Evolutionary conservation across 1,140 invertebrate species (phyloP).

Genomic region (Tetramorium alpestre): DNA sequence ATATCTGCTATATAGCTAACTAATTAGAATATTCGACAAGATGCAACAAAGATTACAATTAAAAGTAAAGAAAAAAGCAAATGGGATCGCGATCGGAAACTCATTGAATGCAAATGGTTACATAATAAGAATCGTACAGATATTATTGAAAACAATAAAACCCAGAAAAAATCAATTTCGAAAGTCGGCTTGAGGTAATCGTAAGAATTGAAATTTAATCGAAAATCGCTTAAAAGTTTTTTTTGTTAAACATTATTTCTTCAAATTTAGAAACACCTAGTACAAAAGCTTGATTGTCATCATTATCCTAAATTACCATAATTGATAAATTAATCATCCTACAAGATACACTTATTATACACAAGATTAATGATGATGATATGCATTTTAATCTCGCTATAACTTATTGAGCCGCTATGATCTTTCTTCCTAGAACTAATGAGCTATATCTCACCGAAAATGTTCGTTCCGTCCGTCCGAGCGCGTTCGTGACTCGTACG

Average conservation of each 20-base stretch:
- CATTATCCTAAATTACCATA: neutral
- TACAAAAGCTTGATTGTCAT: neutral
- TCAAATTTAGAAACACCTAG: neutral
- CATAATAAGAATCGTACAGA: neutral
- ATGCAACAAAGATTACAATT: neutral
- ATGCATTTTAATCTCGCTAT: neutral
- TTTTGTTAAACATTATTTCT: neutral
- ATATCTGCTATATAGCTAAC: neutral
- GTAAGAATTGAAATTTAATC: too few relatives aligned
- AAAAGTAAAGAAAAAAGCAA: neutral
- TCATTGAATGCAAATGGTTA: neutral
- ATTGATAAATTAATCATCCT: neutral
- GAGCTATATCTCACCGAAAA: neutral
- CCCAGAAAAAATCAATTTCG: neutral
- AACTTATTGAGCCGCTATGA: neutral
- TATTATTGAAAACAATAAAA: too few relatives aligned
- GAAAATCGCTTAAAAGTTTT: neutral
- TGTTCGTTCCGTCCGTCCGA: neutral
- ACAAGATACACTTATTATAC: neutral
- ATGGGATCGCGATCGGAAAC: neutral
- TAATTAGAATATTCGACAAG: neutral
- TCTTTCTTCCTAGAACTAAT: neutral
- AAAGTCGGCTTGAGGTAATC: too few relatives aligned
- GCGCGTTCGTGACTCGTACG: neutral
- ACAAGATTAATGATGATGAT: neutral